These are phyloP conservation scores for Drosophila testacea DNA, from an alignment of 2,888 invertebrate genomes.

Conservation along the genomic window DNA sequence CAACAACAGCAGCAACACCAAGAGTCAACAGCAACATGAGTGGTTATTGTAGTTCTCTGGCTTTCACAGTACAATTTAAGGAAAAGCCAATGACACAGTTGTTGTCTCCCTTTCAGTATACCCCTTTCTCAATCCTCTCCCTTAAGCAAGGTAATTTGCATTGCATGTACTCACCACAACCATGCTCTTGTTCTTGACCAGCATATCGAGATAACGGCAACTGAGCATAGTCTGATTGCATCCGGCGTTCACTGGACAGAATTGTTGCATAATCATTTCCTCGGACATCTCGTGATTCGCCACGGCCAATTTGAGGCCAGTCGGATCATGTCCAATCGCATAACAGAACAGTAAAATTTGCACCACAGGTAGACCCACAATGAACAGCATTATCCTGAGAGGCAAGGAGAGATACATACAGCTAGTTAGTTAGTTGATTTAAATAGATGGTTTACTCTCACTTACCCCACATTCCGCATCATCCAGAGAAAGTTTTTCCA, in stretches of 20 bases:
- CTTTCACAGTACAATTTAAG: slow-evolving; percentile 63
- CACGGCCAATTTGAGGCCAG: slow-evolving; percentile 90
- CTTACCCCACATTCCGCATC: slow-evolving; percentile 92
- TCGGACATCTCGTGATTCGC: slow-evolving; percentile 91
- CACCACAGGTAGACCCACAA: slow-evolving; percentile 93
- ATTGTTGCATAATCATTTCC: slow-evolving; percentile 85
- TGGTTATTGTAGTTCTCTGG: slow-evolving; percentile 66
- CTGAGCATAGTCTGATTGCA: slow-evolving; percentile 90
- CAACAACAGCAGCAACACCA: slow-evolving; percentile 17
- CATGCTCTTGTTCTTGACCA: slow-evolving; percentile 89
- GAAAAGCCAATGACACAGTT: slow-evolving; percentile 46
- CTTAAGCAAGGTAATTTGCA: slow-evolving; percentile 68
- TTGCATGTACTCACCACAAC: slow-evolving; percentile 87
- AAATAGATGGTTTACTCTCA: slow-evolving; percentile 4
- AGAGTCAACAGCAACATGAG: slow-evolving; percentile 47
- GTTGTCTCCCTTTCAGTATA: too few species aligned
- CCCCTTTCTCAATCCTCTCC: neutral
- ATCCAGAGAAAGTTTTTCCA: slow-evolving; percentile 96
- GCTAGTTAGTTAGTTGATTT: slow-evolving; percentile 35
- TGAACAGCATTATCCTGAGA: slow-evolving; percentile 91
- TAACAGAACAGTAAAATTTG: slow-evolving; percentile 95
- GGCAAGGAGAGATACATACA: neutral
- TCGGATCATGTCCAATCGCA: slow-evolving; percentile 94
- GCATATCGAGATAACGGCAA: slow-evolving; percentile 90
- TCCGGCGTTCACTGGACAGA: slow-evolving; percentile 85